Conservation (phyloP, 2,888 invertebrate genomes). For the Adelognathus sp. region DNA sequence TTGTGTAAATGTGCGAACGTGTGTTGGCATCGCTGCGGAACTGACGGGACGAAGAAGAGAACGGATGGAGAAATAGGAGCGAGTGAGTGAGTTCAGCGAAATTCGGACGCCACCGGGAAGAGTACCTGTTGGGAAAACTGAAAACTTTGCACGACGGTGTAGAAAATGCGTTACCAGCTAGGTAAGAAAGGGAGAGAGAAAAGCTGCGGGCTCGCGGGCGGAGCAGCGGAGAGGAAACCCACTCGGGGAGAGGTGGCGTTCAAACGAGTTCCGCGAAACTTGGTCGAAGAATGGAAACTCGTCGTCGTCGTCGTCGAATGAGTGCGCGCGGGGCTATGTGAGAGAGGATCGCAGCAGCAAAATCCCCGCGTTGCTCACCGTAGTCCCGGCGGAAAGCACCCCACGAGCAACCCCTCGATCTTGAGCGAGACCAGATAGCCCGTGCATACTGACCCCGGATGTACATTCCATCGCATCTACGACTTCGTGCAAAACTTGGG, state of each 20-base stretch:
- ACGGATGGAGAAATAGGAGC: slow-evolving; percentile 21
- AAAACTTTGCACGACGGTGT: slow-evolving; percentile 60
- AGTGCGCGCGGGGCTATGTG: slow-evolving; percentile 48
- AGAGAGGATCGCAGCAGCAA: not conserved
- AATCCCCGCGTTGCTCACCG: not conserved
- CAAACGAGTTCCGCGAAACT: slow-evolving; percentile 75
- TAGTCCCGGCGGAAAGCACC: slow-evolving; percentile 19
- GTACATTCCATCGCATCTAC: not conserved
- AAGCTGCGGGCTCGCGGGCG: slow-evolving; percentile 17
- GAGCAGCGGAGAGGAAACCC: slow-evolving; percentile 34
- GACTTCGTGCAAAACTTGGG: slow-evolving; percentile 8
- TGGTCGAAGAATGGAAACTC: slow-evolving; percentile 73
- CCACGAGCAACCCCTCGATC: not conserved
- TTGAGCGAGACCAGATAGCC: not conserved
- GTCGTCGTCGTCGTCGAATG: slow-evolving; percentile 63
- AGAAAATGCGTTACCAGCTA: too few relatives aligned
- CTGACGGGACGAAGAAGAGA: slow-evolving; percentile 16
- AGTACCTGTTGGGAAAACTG: slow-evolving; percentile 57
- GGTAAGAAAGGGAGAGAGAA: slow-evolving; percentile 56
- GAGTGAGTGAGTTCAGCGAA: slow-evolving; percentile 19
- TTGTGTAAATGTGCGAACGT: slow-evolving; percentile 50
- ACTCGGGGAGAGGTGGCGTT: slow-evolving; percentile 64
- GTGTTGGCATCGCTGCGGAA: slow-evolving; percentile 29
- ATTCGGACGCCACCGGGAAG: slow-evolving; percentile 38
- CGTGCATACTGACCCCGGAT: slow-evolving; percentile 22